Evolutionary conservation across 2,113 vertebrate genomes (phyloP), one percentile per base, ranked within the genome.

Genomic region (Notothenia rossii): DNA sequence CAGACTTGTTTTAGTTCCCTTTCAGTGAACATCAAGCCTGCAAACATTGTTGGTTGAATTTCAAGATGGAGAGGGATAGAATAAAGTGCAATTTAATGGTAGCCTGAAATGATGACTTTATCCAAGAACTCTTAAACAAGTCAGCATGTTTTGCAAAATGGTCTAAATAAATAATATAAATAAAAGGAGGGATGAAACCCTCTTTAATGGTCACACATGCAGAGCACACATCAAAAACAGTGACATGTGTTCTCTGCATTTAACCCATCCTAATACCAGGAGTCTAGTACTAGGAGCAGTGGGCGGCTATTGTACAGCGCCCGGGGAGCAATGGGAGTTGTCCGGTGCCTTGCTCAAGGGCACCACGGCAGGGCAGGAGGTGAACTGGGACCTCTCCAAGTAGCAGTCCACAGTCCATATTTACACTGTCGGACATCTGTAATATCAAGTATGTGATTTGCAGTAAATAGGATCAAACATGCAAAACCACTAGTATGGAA

Each of bases 81-180:
- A 40, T 40, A 5, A 18, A 55, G 20, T 55, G 17, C 40, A 64
- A 50, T 56, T 20, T n/a, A 65, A 40, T 40, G 45, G n/a, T 14
- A 25, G 56, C 36, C 18, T 56, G 45, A 22, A 66, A 61, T 61
- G 12, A 14, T 2, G 18, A 46, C 9, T 33, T 43, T 7, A 68
- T 62, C 15, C 14, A 68, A 56, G 7, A 61, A 49, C 25, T 29
- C 12, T 3, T 71, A 71, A 82, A 71, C 33, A 59, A 33, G 14
- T 5, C 6, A 51, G 29, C n/a, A 11, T 70, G 58, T 58, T 81
- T 63, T 49, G 18, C 25, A 40, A 75, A 61, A 61, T 18, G 56
- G 43, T 60, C 33, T 25, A 25, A 25, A 25, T 25, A 25, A 25
- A 25, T 25, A 25, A 25, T 25, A 25, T 25, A 25, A 25, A 25